A percentile compares a stretch with the other conserved stretches of the same genome.
Evolutionary conservation across 1,140 invertebrate genomes (phyloP).

Genomic region (Halesus radiatus): DNA sequence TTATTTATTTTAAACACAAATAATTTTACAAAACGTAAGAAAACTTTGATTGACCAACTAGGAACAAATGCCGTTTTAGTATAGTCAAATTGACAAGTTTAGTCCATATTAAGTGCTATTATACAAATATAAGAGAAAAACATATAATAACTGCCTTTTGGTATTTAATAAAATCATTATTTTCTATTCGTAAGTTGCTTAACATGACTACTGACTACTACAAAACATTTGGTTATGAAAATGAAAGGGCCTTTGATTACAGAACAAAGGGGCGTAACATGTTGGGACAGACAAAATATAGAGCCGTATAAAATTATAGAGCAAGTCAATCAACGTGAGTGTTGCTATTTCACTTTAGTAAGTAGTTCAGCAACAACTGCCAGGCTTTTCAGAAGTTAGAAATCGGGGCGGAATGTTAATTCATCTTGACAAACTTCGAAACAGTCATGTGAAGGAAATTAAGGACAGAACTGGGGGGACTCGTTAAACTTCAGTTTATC

Average conservation of each 20-base stretch:
- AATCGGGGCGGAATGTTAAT: slow-evolving; percentile 26
- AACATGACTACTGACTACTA: not conserved
- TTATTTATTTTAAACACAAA: not conserved
- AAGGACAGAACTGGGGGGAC: not conserved
- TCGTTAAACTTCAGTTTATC: slow-evolving; percentile 8
- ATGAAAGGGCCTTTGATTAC: not conserved
- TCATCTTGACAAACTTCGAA: not conserved
- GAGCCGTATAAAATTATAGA: not conserved
- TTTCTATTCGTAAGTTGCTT: not conserved
- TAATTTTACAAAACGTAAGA: no score
- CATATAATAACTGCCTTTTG: no score
- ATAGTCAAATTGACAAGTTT: no score
- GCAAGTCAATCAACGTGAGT: not conserved
- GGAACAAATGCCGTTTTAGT: no score
- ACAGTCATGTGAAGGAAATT: slow-evolving; percentile 23
- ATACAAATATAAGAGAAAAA: no score
- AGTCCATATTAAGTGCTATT: no score
- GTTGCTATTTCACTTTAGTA: not conserved
- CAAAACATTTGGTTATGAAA: not conserved
- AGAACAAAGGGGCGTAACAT: not conserved
- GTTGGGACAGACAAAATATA: not conserved
- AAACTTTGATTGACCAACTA: no score
- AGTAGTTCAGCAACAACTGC: not conserved
- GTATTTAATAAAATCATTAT: not conserved
- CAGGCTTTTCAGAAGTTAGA: slow-evolving; percentile 1